These are phyloP conservation scores for Sakesphorus luctuosus DNA, from an alignment of 2,113 vertebrate species.

Conservation along the genomic window DNA sequence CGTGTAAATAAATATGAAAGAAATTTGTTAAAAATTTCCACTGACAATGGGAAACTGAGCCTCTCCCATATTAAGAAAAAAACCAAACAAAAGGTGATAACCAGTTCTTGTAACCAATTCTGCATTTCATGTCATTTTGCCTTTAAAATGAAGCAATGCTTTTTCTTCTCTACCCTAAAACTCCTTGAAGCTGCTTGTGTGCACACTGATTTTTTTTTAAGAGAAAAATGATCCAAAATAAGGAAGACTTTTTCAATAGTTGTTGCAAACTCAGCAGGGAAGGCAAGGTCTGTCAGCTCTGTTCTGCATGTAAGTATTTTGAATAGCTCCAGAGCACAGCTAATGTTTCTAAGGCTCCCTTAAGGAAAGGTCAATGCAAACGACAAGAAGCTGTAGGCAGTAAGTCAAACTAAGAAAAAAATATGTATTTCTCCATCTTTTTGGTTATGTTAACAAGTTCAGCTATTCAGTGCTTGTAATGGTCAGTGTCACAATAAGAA, in stretches of 20 bases:
- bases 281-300: slow-evolving; percentile 18
- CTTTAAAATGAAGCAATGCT: background rate
- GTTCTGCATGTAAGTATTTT: slow-evolving; percentile 32
- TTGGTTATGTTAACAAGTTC: background rate
- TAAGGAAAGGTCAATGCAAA: slow-evolving; percentile 36
- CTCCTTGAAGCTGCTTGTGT: background rate
- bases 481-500: background rate
- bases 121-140: background rate
- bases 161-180: background rate
- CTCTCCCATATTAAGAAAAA: background rate
- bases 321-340: background rate
- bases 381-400: background rate
- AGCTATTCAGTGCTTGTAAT: background rate
- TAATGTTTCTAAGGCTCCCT: slow-evolving; percentile 26
- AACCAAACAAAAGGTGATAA: background rate
- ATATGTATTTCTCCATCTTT: background rate
- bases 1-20: background rate
- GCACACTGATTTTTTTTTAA: background rate
- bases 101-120: background rate
- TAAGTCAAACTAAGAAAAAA: slow-evolving; percentile 12
- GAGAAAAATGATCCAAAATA: slow-evolving; percentile 2
- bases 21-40: background rate
- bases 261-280: slow-evolving; percentile 2
- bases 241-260: background rate
- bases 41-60: background rate